Base-by-base conservation (phyloP, 2,113 vertebrate species). In the Ahaetulla prasina region DNA sequence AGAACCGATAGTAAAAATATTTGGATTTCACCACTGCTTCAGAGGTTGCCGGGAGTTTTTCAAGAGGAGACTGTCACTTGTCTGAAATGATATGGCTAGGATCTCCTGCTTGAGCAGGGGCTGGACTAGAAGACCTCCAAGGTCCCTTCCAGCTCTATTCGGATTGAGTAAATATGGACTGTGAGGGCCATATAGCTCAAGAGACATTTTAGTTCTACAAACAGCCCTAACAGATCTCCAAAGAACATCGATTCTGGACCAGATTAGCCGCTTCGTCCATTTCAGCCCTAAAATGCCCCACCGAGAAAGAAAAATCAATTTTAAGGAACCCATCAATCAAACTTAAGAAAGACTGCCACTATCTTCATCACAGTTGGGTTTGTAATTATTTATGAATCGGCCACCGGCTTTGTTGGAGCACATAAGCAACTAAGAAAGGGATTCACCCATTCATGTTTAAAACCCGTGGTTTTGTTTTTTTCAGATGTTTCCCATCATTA, bases 401-500 rank as follows among this genome's bases (percentile, higher is more conserved):
- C 57, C 60, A 0, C 0, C 8, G 43, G 91, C 4, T 60, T 92
- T 80, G 39, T 90, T 14, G 0, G 14, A 80, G 95, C 84, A 4
- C 74, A 84, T 8, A 63, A 90, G 90, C 14, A 63, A 53, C 3
- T 7, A 47, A 93, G 85, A 35, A 91, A 43, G 39, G 14, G 55
- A 88, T 74, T 45, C 74, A 8, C 7, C 87, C 4, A 1, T 53
- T 35, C 49, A 0, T 43, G 55, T 43, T 93, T 84, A 68, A 94
- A 52, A 54, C 7, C 7, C 50, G 84, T 57, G 92, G 91, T 8
- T 93, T 95, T 96, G 90, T 95, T 91, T 94, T 91, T 94, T 93
- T 92, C 96, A 99, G 98, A 98, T 99, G 98, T 98, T 98, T 94
- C 94, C 94, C 49, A 98, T 98, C 93, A 98, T 98, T 39, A 96